Base-by-base conservation (phyloP, 2,888 invertebrate species). In the Reticulitermes lucifugus region DNA sequence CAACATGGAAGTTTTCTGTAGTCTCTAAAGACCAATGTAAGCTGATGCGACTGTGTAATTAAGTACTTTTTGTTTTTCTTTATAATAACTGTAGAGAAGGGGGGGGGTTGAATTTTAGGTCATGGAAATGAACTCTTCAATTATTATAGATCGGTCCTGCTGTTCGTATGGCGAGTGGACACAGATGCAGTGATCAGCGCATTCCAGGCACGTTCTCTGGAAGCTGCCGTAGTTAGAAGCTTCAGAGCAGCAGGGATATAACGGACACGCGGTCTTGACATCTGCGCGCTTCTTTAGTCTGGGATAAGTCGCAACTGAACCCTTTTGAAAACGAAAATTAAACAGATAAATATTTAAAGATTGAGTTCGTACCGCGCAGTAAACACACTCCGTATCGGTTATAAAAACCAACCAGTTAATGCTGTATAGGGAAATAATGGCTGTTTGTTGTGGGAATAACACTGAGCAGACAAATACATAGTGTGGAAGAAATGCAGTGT, bases 111-210 rank as follows among this genome's bases (percentile, higher is more conserved):
- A 25, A 65, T 25, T n/a, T 65, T 77, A 51, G 77, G 73, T 73
- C 73, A 73, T 73, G 73, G 73, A 73, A 73, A 73, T 73, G 73
- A 73, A 73, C 73, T 73, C 73, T 73, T 73, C 73, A 73, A 73
- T 73, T 73, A 73, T 73, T 77, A 46, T 35, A 77, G 77, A 77
- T 77, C 77, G 77, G 77, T 77, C 7, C 25, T 29, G 73, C 35
- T 41, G 25, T 7, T 10, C 25, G 75, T 43, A 75, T 5, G 10
- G 35, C 1, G 41, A 51, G 77, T 77, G 77, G 77, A 77, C 77
- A 77, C 46, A n/a, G 46, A 7, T 10, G 77, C 46, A 21, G 43
- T 14, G 4, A n/a, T 65, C 65, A n/a, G 65, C 46, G 77, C 77
- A 77, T 77, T 77, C 77, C 46, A 46, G 77, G 77, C 77, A 77